Evolutionary conservation across 2,888 invertebrate genomes (phyloP), one percentile per base, ranked within the genome.

Genomic region (Nomada fucata): DNA sequence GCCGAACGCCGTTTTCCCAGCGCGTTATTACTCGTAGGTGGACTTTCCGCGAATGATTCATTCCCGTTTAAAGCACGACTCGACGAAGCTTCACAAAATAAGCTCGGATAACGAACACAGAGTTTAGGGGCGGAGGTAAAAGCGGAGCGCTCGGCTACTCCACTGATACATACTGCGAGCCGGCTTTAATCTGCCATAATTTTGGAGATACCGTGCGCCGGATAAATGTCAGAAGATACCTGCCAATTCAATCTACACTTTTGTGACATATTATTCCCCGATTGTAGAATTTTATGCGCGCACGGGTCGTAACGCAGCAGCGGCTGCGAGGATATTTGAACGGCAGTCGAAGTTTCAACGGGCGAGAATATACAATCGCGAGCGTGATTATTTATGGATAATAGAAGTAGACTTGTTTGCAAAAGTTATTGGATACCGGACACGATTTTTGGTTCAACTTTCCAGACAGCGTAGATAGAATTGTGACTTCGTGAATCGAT

Each of bases 31-130:
- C 68, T 75, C 73, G 65, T 69, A 55, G 75, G 59, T 69, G 75
- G 55, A 61, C 52, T 53, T 44, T 61, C 55, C 26, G 72, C 60
- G 52, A 80, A 83, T 83, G 84, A 87, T 87, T 83, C 76, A 76
- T 86, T 79, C 76, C 68, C 76, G 81, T 83, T 80, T 83, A 26
- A 72, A 75, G 80, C 79, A 61, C 42, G 67, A 72, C 61, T 65
- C 59, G 47, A 26, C 68, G 59, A 71, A 52, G 50, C 76, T 53
- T 29, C 7, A 26, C 65, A 64, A 67, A 68, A 78, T 76, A 70
- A 78, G 77, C 80, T 50, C 15, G 71, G 44, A 76, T 81, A 69
- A 81, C 53, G 61, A 29, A 18, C 29, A 47, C n/a, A 68, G 60
- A 26, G 26, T 42, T 42, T 44, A 52, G 11, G 26, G 47, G 42